Evolutionary conservation across 2,797 vertebrate species (phyloP).

Genomic region (Sebastolobus alascanus): DNA sequence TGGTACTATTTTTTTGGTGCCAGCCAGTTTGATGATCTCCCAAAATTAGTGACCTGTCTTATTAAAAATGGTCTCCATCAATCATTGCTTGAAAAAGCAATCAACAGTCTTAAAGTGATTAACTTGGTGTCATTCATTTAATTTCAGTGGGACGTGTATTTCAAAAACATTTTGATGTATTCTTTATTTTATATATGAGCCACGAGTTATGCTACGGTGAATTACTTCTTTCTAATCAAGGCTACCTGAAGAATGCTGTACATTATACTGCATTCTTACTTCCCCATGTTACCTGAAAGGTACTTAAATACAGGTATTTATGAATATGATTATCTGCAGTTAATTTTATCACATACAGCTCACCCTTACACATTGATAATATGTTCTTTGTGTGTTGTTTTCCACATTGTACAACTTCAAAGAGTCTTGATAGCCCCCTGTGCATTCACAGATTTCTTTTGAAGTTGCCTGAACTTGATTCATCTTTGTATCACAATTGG

Average conservation of each 20-base stretch:
- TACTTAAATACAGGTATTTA: background rate
- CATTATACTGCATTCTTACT: background rate
- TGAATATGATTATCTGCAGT: background rate
- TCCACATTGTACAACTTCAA: background rate
- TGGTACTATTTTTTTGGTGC: background rate
- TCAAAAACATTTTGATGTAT: background rate
- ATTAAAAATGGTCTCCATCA: background rate
- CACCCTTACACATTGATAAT: background rate
- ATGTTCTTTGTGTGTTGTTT: background rate
- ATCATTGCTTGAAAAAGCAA: background rate
- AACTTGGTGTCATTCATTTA: background rate
- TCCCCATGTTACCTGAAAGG: background rate
- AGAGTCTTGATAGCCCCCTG: background rate
- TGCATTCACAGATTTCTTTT: background rate
- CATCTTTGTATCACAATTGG: background rate
- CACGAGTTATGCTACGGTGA: background rate
- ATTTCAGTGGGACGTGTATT: background rate
- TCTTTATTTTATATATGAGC: background rate
- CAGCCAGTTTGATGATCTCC: background rate
- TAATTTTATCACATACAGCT: background rate
- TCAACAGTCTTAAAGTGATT: background rate
- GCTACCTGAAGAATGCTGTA: background rate
- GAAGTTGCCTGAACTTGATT: background rate
- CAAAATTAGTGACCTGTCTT: background rate
- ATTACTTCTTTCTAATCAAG: background rate